Conservation (phyloP, 2,797 vertebrate species). For the Serranus cabrilla region DNA sequence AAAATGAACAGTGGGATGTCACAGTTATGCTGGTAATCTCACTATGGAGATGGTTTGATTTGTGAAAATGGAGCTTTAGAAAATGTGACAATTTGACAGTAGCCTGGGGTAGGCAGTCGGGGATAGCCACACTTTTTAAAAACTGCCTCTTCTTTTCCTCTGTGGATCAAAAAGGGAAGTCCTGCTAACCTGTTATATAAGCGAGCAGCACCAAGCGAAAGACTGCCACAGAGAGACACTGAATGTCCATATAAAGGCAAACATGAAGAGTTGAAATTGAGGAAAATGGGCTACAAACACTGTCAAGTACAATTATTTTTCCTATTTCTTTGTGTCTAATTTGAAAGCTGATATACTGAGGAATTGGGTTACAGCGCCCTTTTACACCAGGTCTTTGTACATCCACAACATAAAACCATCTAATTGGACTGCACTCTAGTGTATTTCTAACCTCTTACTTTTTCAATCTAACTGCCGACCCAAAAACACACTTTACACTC, state of each 20-base stretch:
- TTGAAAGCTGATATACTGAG: slow-evolving; percentile 26
- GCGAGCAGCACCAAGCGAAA: slow-evolving; percentile 12
- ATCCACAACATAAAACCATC: slow-evolving; percentile 20
- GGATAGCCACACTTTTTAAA: slow-evolving; percentile 29
- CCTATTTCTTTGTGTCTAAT: slow-evolving; percentile 17
- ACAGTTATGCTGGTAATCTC: slow-evolving; percentile 43
- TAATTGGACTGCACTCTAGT: slow-evolving; percentile 58
- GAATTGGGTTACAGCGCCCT: slow-evolving; percentile 41
- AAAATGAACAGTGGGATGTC: slow-evolving; percentile 38
- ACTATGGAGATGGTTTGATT: slow-evolving; percentile 57
- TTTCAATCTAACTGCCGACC: slow-evolving; percentile 51
- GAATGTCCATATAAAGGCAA: slow-evolving; percentile 27
- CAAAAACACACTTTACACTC: slow-evolving; percentile 60
- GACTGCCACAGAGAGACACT: slow-evolving; percentile 22
- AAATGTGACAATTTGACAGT: slow-evolving; percentile 69
- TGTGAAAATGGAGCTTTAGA: slow-evolving; percentile 58
- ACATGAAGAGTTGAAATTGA: slow-evolving; percentile 39
- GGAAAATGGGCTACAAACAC: slow-evolving; percentile 50
- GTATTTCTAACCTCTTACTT: slow-evolving; percentile 47
- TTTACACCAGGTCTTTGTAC: slow-evolving; percentile 9
- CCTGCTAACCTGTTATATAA: slow-evolving; percentile 54
- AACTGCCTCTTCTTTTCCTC: slow-evolving; percentile 16
- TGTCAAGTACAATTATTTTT: slow-evolving; percentile 40
- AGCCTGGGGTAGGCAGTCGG: slow-evolving; percentile 56
- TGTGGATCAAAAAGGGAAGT: slow-evolving; percentile 40